Conservation (phyloP, 2,888 invertebrate genomes). For the Ariolimax columbianus region DNA sequence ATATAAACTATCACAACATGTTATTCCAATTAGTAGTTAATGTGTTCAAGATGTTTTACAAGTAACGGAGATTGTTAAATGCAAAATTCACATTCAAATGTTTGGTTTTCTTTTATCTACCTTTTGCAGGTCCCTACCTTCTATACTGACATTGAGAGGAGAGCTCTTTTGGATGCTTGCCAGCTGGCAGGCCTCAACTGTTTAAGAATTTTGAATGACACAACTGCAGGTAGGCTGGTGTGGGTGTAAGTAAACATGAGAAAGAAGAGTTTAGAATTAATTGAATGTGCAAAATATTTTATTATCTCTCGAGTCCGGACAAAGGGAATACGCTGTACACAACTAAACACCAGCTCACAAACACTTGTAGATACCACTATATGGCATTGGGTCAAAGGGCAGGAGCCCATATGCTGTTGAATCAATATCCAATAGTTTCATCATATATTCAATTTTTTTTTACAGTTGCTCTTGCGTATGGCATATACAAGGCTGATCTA, state of each 20-base stretch:
- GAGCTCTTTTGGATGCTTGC: conserved; percentile 93
- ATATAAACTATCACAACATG: too few relatives aligned
- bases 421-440: neutral
- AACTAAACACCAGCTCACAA: too few relatives aligned
- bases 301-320: too few relatives aligned
- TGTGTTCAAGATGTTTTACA: too few relatives aligned
- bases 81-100: too few relatives aligned
- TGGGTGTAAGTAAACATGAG: neutral
- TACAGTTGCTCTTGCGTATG: conserved; percentile 93
- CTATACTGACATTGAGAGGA: conserved; percentile 95
- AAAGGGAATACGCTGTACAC: too few relatives aligned
- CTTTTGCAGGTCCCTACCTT: conserved; percentile 87
- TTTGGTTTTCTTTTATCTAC: neutral
- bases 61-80: too few relatives aligned
- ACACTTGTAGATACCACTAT: too few relatives aligned
- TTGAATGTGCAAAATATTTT: too few relatives aligned
- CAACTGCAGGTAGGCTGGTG: conserved; percentile 85
- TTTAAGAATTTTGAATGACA: conserved; percentile 96
- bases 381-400: too few relatives aligned
- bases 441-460: conserved; percentile 25
- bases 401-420: neutral
- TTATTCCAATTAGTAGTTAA: too few relatives aligned
- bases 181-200: conserved; percentile 95
- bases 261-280: neutral
- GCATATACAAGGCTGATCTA: conserved; percentile 98